Conservation (phyloP, 2,797 vertebrate species). For the Eulemur rubriventer region DNA sequence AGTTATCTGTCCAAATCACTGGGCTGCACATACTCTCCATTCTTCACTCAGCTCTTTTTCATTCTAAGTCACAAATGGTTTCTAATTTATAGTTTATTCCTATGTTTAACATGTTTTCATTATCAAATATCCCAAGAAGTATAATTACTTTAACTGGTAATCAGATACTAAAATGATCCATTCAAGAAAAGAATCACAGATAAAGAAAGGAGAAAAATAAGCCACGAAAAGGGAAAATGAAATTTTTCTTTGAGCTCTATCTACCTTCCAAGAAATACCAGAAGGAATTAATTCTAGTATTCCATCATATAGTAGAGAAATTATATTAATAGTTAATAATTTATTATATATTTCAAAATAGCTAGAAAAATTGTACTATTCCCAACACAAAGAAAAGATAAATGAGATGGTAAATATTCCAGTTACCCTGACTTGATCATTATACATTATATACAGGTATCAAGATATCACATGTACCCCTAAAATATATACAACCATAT, state of each 20-base stretch:
- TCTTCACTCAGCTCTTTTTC: neutral
- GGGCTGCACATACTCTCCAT: neutral
- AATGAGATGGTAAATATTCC: neutral
- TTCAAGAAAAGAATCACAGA: neutral
- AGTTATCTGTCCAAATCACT: neutral
- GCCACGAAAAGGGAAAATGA: neutral
- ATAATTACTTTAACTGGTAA: neutral
- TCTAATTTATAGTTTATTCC: neutral
- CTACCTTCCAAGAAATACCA: neutral
- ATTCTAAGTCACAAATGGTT: neutral
- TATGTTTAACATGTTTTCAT: neutral
- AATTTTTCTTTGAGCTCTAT: neutral
- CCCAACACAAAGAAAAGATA: neutral
- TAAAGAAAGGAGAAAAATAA: neutral
- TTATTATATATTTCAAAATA: neutral
- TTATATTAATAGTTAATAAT: neutral
- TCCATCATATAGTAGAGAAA: neutral
- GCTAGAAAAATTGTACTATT: neutral
- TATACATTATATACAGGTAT: neutral
- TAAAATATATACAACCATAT: neutral
- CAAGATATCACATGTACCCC: neutral
- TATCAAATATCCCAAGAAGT: conserved; percentile 6
- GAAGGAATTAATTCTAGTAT: neutral
- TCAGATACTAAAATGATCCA: neutral
- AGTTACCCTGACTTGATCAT: neutral